Percentiles rank a stretch among this genome's conserved stretches.
Conservation (phyloP, 2,113 vertebrate genomes). For the Pollimyrus isidori region DNA sequence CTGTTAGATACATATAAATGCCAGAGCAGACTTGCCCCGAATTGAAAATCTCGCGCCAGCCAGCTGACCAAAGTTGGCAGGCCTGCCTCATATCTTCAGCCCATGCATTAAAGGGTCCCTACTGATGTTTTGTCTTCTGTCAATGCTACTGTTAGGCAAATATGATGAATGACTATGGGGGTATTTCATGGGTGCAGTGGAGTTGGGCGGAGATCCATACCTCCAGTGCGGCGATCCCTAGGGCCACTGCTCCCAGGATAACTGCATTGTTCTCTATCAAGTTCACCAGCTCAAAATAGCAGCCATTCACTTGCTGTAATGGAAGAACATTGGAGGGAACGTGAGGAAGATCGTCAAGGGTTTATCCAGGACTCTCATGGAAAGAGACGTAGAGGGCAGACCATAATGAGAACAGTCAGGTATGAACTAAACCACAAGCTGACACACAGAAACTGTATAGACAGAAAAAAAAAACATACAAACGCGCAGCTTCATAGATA, state of each 20-base stretch:
- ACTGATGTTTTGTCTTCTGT: not conserved
- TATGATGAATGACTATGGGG: not conserved
- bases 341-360: not conserved
- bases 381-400: not conserved
- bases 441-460: no score
- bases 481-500: not conserved
- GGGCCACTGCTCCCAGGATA: slow-evolving; percentile 54
- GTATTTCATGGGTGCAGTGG: not conserved
- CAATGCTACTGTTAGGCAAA: not conserved
- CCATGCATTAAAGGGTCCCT: not conserved
- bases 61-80: not conserved
- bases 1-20: not conserved
- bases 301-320: slow-evolving; percentile 47
- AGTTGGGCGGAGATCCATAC: slow-evolving; percentile 38
- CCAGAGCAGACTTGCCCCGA: not conserved
- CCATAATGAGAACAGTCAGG: not conserved
- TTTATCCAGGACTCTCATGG: not conserved
- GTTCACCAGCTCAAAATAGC: slow-evolving; percentile 44
- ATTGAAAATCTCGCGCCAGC: not conserved
- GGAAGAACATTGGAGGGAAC: not conserved
- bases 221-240: slow-evolving; percentile 65
- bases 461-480: not conserved
- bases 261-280: slow-evolving; percentile 50
- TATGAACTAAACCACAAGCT: not conserved
- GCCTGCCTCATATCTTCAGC: not conserved